Evolutionary conservation across 2,797 vertebrate genomes (phyloP).

Genomic region (Myioborus miniatus): DNA sequence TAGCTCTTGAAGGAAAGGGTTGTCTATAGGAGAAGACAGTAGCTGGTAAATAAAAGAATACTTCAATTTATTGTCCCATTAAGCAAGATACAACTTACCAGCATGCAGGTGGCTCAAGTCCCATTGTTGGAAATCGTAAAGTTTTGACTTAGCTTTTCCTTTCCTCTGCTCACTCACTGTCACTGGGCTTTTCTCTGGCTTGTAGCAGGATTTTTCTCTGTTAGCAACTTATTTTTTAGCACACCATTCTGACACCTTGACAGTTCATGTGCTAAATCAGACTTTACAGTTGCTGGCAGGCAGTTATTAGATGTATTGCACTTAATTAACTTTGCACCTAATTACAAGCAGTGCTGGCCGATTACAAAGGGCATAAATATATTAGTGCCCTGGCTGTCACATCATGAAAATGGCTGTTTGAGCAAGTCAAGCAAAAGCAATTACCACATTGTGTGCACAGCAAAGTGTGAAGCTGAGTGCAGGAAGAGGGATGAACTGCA

Average conservation of each 20-base stretch:
- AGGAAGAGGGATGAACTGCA: background rate
- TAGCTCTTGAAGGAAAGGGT: background rate
- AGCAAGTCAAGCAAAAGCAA: constrained; percentile 69
- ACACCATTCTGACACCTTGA: constrained; percentile 46
- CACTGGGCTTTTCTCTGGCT: background rate
- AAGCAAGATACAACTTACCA: background rate
- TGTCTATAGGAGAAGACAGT: background rate
- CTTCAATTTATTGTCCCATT: background rate
- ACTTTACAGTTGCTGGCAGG: constrained; percentile 82
- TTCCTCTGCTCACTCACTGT: background rate
- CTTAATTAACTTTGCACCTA: constrained; percentile 79
- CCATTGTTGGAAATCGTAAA: background rate
- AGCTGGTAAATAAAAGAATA: background rate
- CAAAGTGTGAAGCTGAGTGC: background rate
- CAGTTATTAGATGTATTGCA: constrained; percentile 76
- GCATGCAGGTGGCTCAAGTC: background rate
- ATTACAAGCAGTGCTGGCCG: constrained; percentile 71
- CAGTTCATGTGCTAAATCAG: constrained; percentile 74
- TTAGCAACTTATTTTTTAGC: constrained; percentile 52
- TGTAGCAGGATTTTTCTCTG: constrained; percentile 14
- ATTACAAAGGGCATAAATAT: constrained; percentile 71
- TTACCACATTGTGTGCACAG: constrained; percentile 18
- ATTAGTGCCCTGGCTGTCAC: constrained; percentile 76
- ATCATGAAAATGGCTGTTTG: constrained; percentile 70
- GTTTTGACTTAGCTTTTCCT: background rate